Evolutionary conservation across 2,113 vertebrate genomes (phyloP), one percentile per base, ranked within the genome.

Genomic region (Anthoscopus minutus): DNA sequence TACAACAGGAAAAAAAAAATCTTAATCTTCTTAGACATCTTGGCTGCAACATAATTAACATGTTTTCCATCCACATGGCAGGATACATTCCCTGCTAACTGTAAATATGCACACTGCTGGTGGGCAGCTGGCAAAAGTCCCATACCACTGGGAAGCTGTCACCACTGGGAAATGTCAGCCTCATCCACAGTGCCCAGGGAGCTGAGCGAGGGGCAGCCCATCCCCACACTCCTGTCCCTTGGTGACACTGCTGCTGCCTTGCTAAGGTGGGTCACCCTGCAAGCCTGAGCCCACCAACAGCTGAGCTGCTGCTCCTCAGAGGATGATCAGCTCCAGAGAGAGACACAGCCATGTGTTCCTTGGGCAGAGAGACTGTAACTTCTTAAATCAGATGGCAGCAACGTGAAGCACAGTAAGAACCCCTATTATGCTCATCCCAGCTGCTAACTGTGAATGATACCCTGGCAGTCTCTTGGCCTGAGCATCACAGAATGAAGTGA

Each of bases 1-100:
- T 93, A 72, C 72, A 91, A 77, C 54, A 72, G 58, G 38, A 60
- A 67, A 74, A 85, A 38, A 84, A 57, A 56, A 35, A 54, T 24
- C 81, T 92, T 90, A 72, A 91, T 91, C 89, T 90, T 86, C 67
- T 92, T 86, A 90, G 93, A 86, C 80, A 92, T 94, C 71, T 83
- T 93, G 91, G 91, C 93, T 86, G 86, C 76, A 73, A 82, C 67
- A 91, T 54, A 83, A 86, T 94, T 92, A 88, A 80, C 67, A 84
- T 84, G 93, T 83, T 93, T 92, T 65, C 25, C 76, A 83, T 88
- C 86, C 91, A 73, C 11, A 2, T 69, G 89, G 89, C 83, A 92
- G 89, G 89, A 88, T 60, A 82, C 74, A 65, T 69, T 82, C 88
- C 88, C 66, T 72, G 74, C 79, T 90, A 65, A 65, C 76, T 72